These are phyloP conservation scores for Colius striatus DNA, from an alignment of 2,113 vertebrate genomes.

Conservation along the genomic window DNA sequence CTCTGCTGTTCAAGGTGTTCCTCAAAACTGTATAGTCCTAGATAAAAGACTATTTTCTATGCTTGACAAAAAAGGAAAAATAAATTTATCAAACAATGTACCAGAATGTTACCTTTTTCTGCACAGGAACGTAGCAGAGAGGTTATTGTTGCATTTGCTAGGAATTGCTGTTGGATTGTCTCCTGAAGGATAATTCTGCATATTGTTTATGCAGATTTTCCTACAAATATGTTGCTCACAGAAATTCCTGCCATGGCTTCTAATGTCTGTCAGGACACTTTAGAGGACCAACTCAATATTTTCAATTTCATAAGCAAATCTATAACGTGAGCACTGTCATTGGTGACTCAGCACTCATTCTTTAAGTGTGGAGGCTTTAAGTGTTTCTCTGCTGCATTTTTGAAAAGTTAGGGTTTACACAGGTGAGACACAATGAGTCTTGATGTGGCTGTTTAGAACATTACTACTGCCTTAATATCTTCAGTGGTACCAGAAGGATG, in stretches of 20 bases:
- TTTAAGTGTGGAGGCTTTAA: not conserved
- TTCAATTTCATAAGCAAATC: not conserved
- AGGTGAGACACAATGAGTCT: not conserved
- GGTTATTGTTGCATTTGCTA: not conserved
- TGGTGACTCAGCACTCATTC: not conserved
- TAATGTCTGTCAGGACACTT: not conserved
- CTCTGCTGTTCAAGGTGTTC: not conserved
- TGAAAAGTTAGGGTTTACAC: not conserved
- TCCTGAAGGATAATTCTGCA: not conserved
- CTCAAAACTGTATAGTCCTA: not conserved
- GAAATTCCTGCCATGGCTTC: not conserved
- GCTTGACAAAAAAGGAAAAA: not conserved
- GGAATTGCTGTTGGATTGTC: not conserved
- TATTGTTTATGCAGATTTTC: not conserved
- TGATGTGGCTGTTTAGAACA: not conserved
- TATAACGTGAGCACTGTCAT: rapidly evolving
- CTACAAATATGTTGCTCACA: not conserved
- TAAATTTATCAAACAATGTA: not conserved
- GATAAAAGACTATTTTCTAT: not conserved
- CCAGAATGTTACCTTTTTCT: not conserved
- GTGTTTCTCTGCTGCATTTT: not conserved
- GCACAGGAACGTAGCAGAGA: not conserved
- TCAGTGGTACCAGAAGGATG: not conserved
- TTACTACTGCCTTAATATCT: not conserved
- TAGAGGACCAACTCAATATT: not conserved